Conservation (phyloP, 2,888 invertebrate genomes). For the Penaeus monodon region DNA sequence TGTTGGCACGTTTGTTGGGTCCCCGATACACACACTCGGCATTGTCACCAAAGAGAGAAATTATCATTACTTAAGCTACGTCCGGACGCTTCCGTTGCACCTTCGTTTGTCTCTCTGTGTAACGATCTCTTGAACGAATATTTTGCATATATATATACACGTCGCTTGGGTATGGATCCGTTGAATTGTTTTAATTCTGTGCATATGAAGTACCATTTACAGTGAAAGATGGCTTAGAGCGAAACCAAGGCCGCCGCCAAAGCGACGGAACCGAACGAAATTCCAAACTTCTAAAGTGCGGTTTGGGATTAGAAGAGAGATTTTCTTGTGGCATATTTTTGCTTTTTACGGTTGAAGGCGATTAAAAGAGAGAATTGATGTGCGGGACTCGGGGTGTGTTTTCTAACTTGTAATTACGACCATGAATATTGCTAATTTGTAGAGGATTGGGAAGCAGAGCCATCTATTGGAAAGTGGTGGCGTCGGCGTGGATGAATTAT, state of each 20-base stretch:
- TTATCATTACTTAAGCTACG: slow-evolving; percentile 39
- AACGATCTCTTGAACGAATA: no score
- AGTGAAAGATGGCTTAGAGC: background rate
- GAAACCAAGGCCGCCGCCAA: background rate
- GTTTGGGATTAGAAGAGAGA: slow-evolving; percentile 55
- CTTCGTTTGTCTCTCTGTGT: no score
- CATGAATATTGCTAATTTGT: slow-evolving; percentile 32
- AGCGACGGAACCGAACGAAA: slow-evolving; percentile 32
- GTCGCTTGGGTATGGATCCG: no score
- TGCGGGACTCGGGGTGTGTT: slow-evolving; percentile 27
- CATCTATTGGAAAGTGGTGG: slow-evolving; percentile 19
- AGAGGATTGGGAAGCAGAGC: slow-evolving; percentile 19
- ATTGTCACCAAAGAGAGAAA: slow-evolving; percentile 43
- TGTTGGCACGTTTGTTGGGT: slow-evolving; percentile 38
- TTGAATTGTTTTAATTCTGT: no score
- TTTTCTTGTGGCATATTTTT: slow-evolving; percentile 52
- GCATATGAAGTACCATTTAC: background rate
- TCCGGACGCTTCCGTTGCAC: background rate
- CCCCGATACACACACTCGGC: slow-evolving; percentile 34
- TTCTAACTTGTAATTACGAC: slow-evolving; percentile 36
- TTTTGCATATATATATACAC: no score
- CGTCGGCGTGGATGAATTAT: background rate
- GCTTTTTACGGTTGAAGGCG: slow-evolving; percentile 47
- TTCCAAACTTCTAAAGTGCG: slow-evolving; percentile 51
- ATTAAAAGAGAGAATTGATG: slow-evolving; percentile 50